Evolutionary conservation across 2,797 vertebrate genomes (phyloP).

Genomic region (Coilia nasus): DNA sequence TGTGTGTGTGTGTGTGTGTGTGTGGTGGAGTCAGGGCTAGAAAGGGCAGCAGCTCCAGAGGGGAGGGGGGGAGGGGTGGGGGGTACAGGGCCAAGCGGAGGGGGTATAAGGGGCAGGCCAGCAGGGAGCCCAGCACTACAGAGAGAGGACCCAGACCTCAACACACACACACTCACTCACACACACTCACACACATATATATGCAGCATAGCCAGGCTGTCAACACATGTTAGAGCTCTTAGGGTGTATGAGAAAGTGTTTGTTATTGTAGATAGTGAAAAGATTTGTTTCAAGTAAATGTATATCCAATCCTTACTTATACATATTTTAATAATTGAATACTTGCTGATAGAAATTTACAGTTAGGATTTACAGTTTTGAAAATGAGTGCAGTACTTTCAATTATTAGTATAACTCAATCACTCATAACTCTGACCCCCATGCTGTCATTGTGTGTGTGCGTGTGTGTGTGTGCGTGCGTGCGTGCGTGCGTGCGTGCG

Average conservation of each 20-base stretch:
- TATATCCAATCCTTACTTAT: too few relatives aligned
- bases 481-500: too few relatives aligned
- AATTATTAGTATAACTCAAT: not conserved
- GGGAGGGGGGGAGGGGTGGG: not conserved
- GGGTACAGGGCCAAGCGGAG: not conserved
- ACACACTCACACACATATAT: constrained; percentile 2
- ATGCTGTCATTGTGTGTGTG: too few relatives aligned
- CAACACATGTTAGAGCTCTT: not conserved
- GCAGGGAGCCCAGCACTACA: not conserved
- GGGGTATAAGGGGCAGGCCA: not conserved
- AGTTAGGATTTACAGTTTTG: not conserved
- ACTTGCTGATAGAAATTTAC: not conserved
- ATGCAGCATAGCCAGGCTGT: not conserved
- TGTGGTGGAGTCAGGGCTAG: not conserved
- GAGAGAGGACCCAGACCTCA: constrained; percentile 7
- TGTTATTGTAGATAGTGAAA: not conserved
- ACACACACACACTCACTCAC: constrained; percentile 12
- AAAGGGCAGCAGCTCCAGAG: constrained; percentile 8
- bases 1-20: not conserved
- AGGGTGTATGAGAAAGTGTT: not conserved
- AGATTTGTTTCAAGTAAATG: not conserved
- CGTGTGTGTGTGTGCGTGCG: too few relatives aligned
- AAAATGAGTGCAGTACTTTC: not conserved
- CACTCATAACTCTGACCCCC: not conserved
- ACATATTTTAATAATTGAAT: too few relatives aligned